Evolutionary conservation across 2,797 vertebrate species (phyloP), one percentile per base, ranked within the genome.

Genomic region (Vespertilio murinus): DNA sequence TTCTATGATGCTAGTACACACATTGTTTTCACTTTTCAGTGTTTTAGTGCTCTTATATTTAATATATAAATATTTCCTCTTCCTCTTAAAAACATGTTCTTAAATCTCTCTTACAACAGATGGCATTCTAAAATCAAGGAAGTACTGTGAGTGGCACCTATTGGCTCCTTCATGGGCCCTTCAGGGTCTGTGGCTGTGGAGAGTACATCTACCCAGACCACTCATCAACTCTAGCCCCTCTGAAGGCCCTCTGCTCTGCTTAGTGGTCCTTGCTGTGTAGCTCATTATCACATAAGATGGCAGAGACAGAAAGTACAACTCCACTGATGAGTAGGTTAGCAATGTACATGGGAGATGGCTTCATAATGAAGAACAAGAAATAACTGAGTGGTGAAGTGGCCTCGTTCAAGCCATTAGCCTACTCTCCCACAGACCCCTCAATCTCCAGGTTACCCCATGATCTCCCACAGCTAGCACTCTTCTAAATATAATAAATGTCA

Each of bases 51-150:
- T 84, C 80, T 28, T 84, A 9, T 38, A 80, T 80, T 91, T 73
- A 56, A 83, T 25, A 7, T 12, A 30, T 18, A 88, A 73, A 49
- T 47, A 30, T 80, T 71, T 88, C 64, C 30, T 67, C 75, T 77
- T 85, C 35, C 75, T 67, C 64, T 88, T 70, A 67, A 45, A 93
- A 75, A 54, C n/a, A 47, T 49, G 22, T 35, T 75, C 73, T 84
- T 45, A 82, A 90, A 38, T 71, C 25, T 70, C 17, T 59, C 75
- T 61, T 28, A 65, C 23, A 88, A 20, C 6, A 80, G 40, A 84
- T 5, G 22, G n/a, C 40, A 59, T 85, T 88, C 40, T 54, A 78
- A 64, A 96, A 81, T 49, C 20, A 82, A 80, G 61, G 30, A 73
- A 81, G 30, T 6, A 11, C 14, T 33, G 18, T 0, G n/a, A 79